Base-by-base conservation (phyloP, 35 echinoderm and acorn worm species). In the Diadema setosum region DNA sequence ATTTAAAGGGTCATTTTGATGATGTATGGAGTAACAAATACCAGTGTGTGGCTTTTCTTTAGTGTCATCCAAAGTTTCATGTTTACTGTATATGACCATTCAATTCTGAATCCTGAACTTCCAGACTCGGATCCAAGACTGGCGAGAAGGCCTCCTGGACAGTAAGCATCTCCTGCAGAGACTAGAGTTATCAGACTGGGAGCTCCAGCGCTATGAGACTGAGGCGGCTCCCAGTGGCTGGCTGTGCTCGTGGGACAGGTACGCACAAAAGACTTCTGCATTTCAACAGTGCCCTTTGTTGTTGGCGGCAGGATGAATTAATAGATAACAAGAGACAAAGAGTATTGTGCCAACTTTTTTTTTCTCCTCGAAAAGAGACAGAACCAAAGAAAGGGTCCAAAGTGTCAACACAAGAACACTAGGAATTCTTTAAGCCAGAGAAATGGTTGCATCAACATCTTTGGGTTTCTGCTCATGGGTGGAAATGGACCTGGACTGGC, bases 171-270 rank as follows among this genome's bases (percentile, higher is more conserved):
- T 97, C 21, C 65, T 94, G 2, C 88, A 89, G 18, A 90, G 92
- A 50, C 88, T 97, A 29, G 75, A 97, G 81, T 75, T 58, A 24
- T 86, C 95, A 0, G 92, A 94, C 80, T 97, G 95, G 95, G 91
- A 97, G 59, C 75, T 97, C 45, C 87, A 97, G 80, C 87, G 78
- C 20, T 87, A 97, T 27, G 95, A 97, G 75, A 76, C 56, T 11
- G 91, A 93, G 65, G 91, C 95, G 18, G 85, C 88, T 24, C 95
- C 95, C 35, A 73, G 59, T 0, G 91, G 88, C 26, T 97, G 95
- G 95, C 86, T 88, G 33, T 97, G 95, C 81, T 84, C 84, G 25
- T 97, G 95, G 95, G 92, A 97, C 91, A 97, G 95, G 95, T 97
- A 97, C 95, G 95, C 70, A 88, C 80, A 83, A 83, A 84, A 31